These are phyloP conservation scores for Cyanoramphus novaezelandiae DNA, from an alignment of 2,113 vertebrate genomes.

Conservation along the genomic window DNA sequence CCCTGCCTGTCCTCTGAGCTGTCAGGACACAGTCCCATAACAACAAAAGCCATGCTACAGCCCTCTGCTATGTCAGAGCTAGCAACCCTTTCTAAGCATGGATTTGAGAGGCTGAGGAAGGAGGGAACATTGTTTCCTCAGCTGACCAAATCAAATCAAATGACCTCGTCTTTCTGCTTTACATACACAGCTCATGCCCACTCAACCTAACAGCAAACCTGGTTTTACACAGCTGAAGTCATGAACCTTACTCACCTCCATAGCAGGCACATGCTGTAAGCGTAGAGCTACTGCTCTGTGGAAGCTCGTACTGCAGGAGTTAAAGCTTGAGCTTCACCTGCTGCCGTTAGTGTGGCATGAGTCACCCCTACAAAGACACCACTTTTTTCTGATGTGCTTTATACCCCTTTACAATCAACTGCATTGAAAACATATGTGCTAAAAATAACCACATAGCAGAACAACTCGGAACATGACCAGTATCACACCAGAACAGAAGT, in stretches of 20 bases:
- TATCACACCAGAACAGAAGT: not conserved
- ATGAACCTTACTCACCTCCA: not conserved
- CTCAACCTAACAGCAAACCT: not conserved
- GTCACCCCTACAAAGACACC: accelerated
- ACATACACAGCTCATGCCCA: not conserved
- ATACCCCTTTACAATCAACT: not conserved
- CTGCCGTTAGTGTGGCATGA: not conserved
- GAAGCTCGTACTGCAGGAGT: not conserved
- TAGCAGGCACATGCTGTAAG: not conserved
- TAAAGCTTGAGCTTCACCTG: not conserved
- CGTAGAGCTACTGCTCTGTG: not conserved
- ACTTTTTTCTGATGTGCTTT: not conserved
- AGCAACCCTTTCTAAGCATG: not conserved
- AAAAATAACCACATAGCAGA: not conserved
- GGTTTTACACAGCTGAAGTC: not conserved
- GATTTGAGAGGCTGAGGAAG: not conserved
- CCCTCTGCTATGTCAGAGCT: not conserved
- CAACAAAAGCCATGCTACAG: not conserved
- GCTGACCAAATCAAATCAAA: not conserved
- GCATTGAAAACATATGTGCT: not conserved
- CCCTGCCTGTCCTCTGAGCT: not conserved
- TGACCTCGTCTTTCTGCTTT: not conserved
- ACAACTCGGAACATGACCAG: not conserved
- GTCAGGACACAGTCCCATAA: not conserved
- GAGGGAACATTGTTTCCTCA: not conserved